Evolutionary conservation across 2,888 invertebrate genomes (phyloP), one percentile per base, ranked within the genome.

Genomic region (Sinelater perroti): DNA sequence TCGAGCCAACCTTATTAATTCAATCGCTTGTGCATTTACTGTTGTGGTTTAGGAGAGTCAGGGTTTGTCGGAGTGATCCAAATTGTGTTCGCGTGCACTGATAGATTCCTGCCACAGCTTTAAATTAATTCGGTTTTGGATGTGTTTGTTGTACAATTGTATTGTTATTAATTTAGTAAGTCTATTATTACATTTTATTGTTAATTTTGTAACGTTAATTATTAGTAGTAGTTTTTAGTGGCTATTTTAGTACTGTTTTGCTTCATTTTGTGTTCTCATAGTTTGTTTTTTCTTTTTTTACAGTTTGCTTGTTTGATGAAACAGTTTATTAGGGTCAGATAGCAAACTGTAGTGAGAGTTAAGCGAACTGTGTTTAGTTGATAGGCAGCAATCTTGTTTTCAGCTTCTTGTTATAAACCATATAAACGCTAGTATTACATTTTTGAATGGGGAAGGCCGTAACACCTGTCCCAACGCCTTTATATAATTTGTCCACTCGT

Each of bases 131-230:
- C 21, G n/a, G 50, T 51, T n/a, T 21, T 51, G 56, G 46, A 26
- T 38, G 47, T 51, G 18, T 57, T 50, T 57, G 47, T 57, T 57
- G 56, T 8, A 30, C 46, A 26, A n/a, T 36, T 55, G 38, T 38
- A 36, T 53, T 57, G 52, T 57, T 53, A 47, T 57, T 53, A 52
- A 28, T 33, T 52, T 47, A 53, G 42, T 20, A 16, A 35, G 30
- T 38, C 33, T 52, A 57, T 47, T 47, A 57, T 47, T 47, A 40
- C 46, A 46, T 53, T 31, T 44, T 51, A 56, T 45, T 56, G 56
- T 56, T 56, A 56, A 57, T 52, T 51, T 26, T 28, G 24, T 33
- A 35, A 45, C n/a, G 10, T 40, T 40, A 13, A 10, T 24, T 11
- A 7, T 40, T 40, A 8, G 35, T 40, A 24, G 13, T 24, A 21